These are phyloP conservation scores for Ladona fulva DNA, from an alignment of 1,140 invertebrate genomes.

Conservation along the genomic window DNA sequence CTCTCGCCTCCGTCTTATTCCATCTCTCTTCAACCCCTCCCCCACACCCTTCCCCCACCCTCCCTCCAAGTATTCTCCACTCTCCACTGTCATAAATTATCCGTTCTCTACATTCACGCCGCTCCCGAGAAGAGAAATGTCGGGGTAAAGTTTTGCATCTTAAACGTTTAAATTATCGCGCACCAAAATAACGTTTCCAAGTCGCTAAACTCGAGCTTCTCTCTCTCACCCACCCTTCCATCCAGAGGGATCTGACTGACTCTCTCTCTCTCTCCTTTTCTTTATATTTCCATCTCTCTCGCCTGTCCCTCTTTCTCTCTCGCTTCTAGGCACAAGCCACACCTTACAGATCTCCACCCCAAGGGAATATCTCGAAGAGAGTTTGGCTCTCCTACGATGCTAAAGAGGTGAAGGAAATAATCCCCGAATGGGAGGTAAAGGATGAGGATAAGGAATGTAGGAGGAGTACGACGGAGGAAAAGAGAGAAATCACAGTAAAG, in stretches of 20 bases:
- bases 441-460: too few species aligned
- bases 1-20: neutral
- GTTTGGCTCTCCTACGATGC: too few species aligned
- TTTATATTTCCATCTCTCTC: neutral
- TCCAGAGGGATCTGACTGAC: neutral
- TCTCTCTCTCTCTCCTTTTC: neutral
- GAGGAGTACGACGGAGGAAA: too few species aligned
- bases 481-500: too few species aligned
- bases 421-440: too few species aligned
- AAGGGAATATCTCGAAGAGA: too few species aligned
- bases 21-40: neutral
- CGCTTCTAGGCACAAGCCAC: too few species aligned
- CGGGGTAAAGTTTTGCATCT: neutral
- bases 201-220: neutral
- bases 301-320: neutral
- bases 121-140: neutral
- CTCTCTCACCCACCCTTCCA: neutral
- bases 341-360: too few species aligned
- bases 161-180: constrained; percentile 10
- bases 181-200: neutral
- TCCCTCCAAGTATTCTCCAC: neutral
- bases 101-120: neutral
- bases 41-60: neutral
- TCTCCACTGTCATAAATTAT: constrained; percentile 6
- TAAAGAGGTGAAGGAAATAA: too few species aligned